Percentiles rank a stretch among this genome's conserved stretches.
Evolutionary conservation across 2,797 vertebrate genomes (phyloP).

Genomic region (Mionectes olivaceus): DNA sequence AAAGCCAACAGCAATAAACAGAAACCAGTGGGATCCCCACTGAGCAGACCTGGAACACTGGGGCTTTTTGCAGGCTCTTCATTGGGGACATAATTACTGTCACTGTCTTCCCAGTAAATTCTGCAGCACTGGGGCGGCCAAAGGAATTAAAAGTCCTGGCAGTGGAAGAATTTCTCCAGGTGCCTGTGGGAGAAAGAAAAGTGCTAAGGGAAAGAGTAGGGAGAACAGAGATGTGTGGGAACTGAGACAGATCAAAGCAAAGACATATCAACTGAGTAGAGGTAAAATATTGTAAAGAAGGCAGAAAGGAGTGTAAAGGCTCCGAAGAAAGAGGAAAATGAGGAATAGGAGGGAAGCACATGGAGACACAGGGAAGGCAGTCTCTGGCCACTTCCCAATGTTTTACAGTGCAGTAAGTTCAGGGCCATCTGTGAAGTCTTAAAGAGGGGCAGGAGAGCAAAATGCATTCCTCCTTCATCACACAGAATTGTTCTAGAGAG

Average conservation of each 20-base stretch:
- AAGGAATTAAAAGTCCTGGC: neutral
- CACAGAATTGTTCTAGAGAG: neutral
- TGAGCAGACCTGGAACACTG: neutral
- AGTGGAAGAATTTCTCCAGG: neutral
- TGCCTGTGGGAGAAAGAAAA: neutral
- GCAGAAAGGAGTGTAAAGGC: neutral
- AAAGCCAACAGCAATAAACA: conserved; percentile 25
- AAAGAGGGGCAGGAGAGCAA: neutral
- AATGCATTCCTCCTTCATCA: neutral
- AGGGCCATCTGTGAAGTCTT: neutral
- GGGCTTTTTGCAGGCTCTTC: neutral
- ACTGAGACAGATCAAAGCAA: neutral
- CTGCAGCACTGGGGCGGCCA: neutral
- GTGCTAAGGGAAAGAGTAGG: neutral
- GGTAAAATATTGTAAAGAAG: neutral
- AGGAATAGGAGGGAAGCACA: neutral
- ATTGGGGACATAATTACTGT: accelerated
- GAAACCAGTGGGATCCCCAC: neutral
- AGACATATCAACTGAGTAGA: neutral
- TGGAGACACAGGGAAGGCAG: accelerated
- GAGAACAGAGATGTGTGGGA: neutral
- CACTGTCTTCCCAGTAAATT: neutral
- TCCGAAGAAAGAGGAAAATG: neutral
- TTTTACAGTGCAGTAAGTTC: neutral
- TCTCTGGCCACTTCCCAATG: neutral